Evolutionary conservation across 2,113 vertebrate species (phyloP).

Genomic region (Neolamprologus brichardi): DNA sequence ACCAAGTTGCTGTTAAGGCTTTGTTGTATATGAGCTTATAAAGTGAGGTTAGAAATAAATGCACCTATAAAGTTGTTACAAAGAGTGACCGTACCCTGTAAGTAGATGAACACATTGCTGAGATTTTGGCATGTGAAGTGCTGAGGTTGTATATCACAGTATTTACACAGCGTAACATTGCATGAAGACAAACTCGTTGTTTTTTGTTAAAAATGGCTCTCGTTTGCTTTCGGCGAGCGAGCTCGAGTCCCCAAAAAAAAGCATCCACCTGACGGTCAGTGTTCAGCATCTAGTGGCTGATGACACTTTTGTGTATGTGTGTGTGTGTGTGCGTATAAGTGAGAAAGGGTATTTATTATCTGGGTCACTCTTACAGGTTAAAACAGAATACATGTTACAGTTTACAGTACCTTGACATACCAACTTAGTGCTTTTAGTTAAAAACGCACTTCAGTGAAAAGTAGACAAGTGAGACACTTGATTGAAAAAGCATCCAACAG

Average conservation of each 20-base stretch:
- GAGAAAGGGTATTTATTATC: background rate
- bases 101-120: constrained; percentile 2
- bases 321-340: background rate
- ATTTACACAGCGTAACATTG: background rate
- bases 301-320: background rate
- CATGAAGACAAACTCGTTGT: background rate
- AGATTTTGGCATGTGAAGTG: constrained; percentile 46
- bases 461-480: constrained; percentile 19
- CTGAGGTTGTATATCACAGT: constrained; percentile 15
- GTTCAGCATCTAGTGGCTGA: background rate
- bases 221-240: background rate
- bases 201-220: background rate
- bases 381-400: background rate
- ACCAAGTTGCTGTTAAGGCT: constrained; percentile 43
- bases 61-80: background rate
- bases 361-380: background rate
- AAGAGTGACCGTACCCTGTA: background rate
- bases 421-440: background rate
- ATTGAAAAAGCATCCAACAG: constrained; percentile 23
- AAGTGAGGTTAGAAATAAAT: constrained; percentile 25
- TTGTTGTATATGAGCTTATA: constrained; percentile 15
- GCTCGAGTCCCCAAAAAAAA: background rate
- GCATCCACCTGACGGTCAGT: background rate
- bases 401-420: background rate
- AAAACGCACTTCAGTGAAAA: constrained; percentile 43